Evolutionary conservation across 2,888 invertebrate species (phyloP), one percentile per base, ranked within the genome.

Genomic region (Pterostichus niger): DNA sequence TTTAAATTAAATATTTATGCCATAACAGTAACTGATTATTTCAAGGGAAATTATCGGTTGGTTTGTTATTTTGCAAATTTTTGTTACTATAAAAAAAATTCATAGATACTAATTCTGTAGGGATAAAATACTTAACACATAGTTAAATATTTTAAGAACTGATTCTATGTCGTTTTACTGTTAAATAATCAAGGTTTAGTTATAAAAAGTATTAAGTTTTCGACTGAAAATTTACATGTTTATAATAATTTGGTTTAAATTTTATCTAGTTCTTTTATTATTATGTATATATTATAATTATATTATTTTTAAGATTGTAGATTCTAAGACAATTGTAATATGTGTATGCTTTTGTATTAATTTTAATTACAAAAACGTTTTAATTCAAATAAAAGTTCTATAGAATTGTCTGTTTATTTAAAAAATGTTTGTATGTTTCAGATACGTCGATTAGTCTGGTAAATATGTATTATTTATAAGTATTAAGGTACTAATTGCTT

Each of bases 81-180:
- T 56, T 56, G 15, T 56, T 56, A n/a, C n/a, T n/a, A n/a, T n/a
- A n/a, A n/a, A n/a, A n/a, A n/a, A 56, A 56, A 56, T 56, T 56
- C 17, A 15, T 15, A 56, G 1, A 2, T 24, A 24, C 24, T 24
- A 3, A 56, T 17, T 56, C 15, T 15, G 54, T 56, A 64, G n/a
- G 35, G 64, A n/a, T 33, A 35, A 64, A 35, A 64, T 24, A 24
- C 2, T 24, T 24, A 24, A 24, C 24, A 24, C 2, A 2, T 24
- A 24, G 24, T 24, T 24, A 64, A 64, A 64, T 64, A 64, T 64
- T 35, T 64, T 24, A 24, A 24, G 2, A 24, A 24, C 3, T 24
- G 24, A 35, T 10, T 64, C 33, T 35, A 64, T 33, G 64, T 7
- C 35, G 35, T 35, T 61, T 61, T 61, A 61, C 31, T 61, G 61